Evolutionary conservation across 1,140 invertebrate genomes (phyloP).

Genomic region (Hetaerina americana): DNA sequence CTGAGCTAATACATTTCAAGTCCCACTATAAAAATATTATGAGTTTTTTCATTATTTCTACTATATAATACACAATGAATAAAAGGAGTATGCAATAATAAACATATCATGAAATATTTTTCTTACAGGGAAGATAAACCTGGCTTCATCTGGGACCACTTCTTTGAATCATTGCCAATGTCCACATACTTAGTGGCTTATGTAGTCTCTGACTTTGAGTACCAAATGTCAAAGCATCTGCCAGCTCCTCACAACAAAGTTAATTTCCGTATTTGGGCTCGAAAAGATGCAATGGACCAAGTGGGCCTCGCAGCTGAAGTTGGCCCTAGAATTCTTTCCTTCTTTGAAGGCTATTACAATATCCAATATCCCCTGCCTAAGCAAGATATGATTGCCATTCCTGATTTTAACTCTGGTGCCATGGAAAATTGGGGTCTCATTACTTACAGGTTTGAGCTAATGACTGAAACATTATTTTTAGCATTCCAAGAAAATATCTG

Average conservation of each 20-base stretch:
- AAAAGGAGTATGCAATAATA: too few species aligned
- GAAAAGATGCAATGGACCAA: constrained; percentile 47
- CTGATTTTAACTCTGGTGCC: constrained; percentile 57
- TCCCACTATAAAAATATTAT: too few species aligned
- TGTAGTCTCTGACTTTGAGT: constrained; percentile 59
- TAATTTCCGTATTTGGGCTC: constrained; percentile 53
- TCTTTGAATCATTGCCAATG: constrained; percentile 58
- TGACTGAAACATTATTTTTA: too few species aligned
- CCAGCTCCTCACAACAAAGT: constrained; percentile 14
- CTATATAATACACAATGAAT: too few species aligned
- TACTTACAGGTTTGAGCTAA: constrained; percentile 40
- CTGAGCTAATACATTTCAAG: too few species aligned
- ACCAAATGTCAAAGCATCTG: constrained; percentile 20
- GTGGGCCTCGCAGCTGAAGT: constrained; percentile 40
- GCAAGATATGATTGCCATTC: constrained; percentile 52
- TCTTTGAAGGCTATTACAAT: constrained; percentile 33
- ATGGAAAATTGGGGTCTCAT: constrained; percentile 66
- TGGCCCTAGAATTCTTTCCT: constrained; percentile 37
- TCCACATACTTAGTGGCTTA: constrained; percentile 80
- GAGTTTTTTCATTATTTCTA: too few species aligned
- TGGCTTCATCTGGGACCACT: constrained; percentile 45
- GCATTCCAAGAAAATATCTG: too few species aligned
- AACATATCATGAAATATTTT: too few species aligned
- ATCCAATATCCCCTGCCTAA: constrained; percentile 42
- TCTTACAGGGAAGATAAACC: background rate